A percentile compares a stretch with the other conserved stretches of the same genome.
phyloP scores from a whole-genome alignment of 2,888 invertebrate genomes.

The Pharmacophagus antenor region DNA sequence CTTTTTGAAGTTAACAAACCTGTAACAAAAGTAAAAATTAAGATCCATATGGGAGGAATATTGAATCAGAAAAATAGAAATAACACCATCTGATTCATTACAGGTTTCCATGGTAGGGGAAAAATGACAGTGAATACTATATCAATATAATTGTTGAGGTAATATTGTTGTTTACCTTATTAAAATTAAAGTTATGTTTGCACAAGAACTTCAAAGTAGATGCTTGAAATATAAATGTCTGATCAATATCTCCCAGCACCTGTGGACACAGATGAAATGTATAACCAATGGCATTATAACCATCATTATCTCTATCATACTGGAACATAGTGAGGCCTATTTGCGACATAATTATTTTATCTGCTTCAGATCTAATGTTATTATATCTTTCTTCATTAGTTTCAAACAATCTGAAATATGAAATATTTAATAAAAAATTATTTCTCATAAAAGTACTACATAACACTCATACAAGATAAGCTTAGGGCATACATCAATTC shows the following conservation, averaged over 20 bases:
- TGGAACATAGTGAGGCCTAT: constrained; percentile 85
- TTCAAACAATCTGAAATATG: constrained; percentile 69
- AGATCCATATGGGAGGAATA: no score
- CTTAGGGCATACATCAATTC: no score
- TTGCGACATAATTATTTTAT: constrained; percentile 83
- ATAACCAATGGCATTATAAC: constrained; percentile 82
- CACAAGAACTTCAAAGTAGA: constrained; percentile 84
- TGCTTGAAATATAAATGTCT: constrained; percentile 82
- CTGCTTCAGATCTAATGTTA: constrained; percentile 56
- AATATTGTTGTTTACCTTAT: constrained; percentile 85
- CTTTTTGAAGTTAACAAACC: no score
- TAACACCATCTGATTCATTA: no score
- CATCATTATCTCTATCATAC: constrained; percentile 79
- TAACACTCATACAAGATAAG: no score
- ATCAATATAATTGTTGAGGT: neutral
- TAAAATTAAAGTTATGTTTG: constrained; percentile 85
- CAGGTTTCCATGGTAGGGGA: no score
- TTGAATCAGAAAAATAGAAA: no score
- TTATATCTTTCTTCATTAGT: constrained; percentile 65
- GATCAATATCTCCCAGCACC: constrained; percentile 81
- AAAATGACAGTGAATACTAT: no score
- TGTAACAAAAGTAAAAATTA: no score
- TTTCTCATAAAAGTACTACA: no score
- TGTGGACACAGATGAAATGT: constrained; percentile 86
- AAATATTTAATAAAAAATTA: no score